These are phyloP conservation scores for Brotula barbata DNA, from an alignment of 2,797 vertebrate genomes.

Conservation along the genomic window DNA sequence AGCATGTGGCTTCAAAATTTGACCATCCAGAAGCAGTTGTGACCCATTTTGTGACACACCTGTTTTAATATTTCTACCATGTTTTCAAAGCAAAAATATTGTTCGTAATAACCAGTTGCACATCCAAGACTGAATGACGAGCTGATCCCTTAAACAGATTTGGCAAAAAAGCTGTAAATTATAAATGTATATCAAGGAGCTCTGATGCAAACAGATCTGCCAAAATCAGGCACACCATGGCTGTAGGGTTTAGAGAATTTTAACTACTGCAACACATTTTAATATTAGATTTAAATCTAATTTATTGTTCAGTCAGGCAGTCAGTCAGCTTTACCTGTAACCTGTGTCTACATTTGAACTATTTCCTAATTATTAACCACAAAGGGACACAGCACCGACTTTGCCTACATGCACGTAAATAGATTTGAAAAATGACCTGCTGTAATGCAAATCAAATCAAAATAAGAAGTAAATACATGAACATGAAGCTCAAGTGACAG, in stretches of 20 bases:
- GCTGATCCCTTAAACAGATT: neutral
- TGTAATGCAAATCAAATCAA: too few relatives aligned
- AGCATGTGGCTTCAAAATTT: neutral
- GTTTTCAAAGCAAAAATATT: neutral
- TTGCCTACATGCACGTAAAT: too few relatives aligned
- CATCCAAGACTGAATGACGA: neutral
- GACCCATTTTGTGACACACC: neutral
- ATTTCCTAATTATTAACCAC: too few relatives aligned
- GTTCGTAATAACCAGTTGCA: neutral
- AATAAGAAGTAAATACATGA: too few relatives aligned
- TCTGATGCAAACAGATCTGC: neutral
- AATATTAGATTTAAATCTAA: constrained; percentile 63
- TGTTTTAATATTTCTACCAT: too few relatives aligned
- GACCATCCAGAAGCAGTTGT: neutral
- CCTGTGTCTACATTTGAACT: too few relatives aligned
- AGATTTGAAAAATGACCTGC: too few relatives aligned
- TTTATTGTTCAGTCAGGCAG: constrained; percentile 52
- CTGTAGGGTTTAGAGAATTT: constrained; percentile 19
- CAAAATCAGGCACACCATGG: constrained; percentile 9
- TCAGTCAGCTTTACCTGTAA: constrained; percentile 32
- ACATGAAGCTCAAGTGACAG: too few relatives aligned
- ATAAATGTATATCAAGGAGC: neutral
- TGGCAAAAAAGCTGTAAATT: neutral
- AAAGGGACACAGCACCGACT: too few relatives aligned
- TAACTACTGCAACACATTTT: constrained; percentile 44